These are phyloP conservation scores for Macrochelys suwanniensis DNA, from an alignment of 2,797 vertebrate species.

Conservation along the genomic window DNA sequence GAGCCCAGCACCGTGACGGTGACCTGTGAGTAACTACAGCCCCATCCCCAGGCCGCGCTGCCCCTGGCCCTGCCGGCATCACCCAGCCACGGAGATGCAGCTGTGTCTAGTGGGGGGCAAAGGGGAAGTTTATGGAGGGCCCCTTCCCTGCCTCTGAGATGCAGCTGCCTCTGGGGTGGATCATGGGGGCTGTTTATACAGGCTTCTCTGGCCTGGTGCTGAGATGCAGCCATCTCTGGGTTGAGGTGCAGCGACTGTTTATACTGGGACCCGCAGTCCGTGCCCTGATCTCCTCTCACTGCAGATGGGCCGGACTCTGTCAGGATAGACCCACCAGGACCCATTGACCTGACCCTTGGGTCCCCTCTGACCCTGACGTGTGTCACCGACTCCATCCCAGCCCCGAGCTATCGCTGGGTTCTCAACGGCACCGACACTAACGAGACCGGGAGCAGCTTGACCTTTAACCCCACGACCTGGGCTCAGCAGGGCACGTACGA, in stretches of 20 bases:
- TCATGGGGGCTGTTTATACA: too few relatives aligned
- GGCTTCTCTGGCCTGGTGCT: too few relatives aligned
- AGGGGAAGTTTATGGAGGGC: too few relatives aligned
- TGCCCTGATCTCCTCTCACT: too few relatives aligned
- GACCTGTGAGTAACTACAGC: neutral
- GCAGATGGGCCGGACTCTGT: neutral
- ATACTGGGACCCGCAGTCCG: too few relatives aligned
- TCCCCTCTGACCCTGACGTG: neutral
- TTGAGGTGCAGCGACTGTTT: too few relatives aligned
- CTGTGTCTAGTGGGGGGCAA: too few relatives aligned
- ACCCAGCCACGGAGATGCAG: neutral
- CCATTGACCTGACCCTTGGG: neutral
- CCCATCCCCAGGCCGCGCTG: accelerated
- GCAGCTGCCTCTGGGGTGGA: neutral
- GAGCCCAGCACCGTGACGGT: accelerated
- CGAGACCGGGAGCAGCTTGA: too few relatives aligned
- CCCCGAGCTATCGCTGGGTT: neutral
- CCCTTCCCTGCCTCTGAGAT: too few relatives aligned
- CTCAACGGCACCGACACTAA: neutral
- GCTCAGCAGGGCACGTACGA: neutral
- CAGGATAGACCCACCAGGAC: neutral
- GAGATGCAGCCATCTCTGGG: too few relatives aligned
- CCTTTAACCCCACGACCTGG: too few relatives aligned
- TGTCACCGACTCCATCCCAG: neutral
- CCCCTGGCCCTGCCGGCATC: neutral